A percentile compares a stretch with the other conserved stretches of the same genome.
Conservation (phyloP, 2,888 invertebrate species). For the Criorhina ranunculi region DNA sequence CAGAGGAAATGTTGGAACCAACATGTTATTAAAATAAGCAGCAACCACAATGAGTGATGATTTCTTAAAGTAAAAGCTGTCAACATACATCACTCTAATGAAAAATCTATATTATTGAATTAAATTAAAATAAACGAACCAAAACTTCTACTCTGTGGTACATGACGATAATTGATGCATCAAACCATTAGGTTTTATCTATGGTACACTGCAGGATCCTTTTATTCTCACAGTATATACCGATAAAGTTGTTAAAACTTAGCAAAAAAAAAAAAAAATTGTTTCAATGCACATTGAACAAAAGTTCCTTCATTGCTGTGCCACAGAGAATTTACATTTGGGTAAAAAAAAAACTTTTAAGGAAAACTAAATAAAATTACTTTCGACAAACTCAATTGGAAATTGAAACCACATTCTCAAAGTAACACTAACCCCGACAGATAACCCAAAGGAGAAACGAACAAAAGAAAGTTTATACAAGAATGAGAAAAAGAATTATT, state of each 20-base stretch:
- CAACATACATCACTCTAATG: too few relatives aligned
- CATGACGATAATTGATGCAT: too few relatives aligned
- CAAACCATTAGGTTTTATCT: too few relatives aligned
- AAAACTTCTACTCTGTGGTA: too few relatives aligned
- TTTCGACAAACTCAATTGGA: constrained; percentile 58
- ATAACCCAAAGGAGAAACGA: constrained; percentile 29
- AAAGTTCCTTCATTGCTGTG: background rate
- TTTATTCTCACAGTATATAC: background rate
- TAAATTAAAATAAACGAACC: too few relatives aligned
- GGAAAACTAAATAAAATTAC: constrained; percentile 57
- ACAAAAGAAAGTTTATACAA: constrained; percentile 22
- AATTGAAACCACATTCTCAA: constrained; percentile 65
- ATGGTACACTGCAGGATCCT: too few relatives aligned
- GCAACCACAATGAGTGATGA: too few relatives aligned
- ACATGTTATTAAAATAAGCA: too few relatives aligned
- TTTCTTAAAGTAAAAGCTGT: too few relatives aligned
- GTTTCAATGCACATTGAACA: constrained; percentile 15
- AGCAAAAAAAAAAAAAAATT: constrained; percentile 32
- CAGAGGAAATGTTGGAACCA: too few relatives aligned
- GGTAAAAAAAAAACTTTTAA: constrained; percentile 29
- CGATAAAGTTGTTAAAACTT: constrained; percentile 35
- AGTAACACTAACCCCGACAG: constrained; percentile 54
- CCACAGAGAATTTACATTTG: constrained; percentile 34
- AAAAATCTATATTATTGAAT: too few relatives aligned
- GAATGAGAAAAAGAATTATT: constrained; percentile 58